Percentiles rank a stretch among this genome's conserved stretches.
Conservation (phyloP, 2,113 vertebrate genomes). For the Scomber colias region DNA sequence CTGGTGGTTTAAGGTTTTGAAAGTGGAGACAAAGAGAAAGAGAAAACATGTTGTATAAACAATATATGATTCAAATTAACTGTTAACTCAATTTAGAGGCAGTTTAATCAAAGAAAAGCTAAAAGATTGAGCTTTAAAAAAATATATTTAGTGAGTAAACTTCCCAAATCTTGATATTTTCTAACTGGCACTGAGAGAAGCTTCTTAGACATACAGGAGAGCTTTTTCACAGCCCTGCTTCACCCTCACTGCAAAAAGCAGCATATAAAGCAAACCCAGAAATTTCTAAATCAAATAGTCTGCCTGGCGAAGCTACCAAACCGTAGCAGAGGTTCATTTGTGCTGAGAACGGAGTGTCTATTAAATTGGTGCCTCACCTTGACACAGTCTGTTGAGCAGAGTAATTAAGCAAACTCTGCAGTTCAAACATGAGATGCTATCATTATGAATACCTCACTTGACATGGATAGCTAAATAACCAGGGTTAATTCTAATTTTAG, state of each 20-base stretch:
- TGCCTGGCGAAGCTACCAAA: slow-evolving; percentile 73
- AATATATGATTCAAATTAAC: not conserved
- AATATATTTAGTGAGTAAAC: slow-evolving; percentile 16
- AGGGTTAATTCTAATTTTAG: slow-evolving; percentile 67
- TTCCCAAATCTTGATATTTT: slow-evolving; percentile 27
- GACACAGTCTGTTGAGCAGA: slow-evolving; percentile 82
- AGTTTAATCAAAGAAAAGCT: not conserved
- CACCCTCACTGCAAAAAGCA: slow-evolving; percentile 51
- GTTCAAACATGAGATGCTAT: slow-evolving; percentile 80
- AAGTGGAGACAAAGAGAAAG: not conserved
- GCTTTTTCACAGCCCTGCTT: slow-evolving; percentile 49
- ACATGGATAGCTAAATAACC: slow-evolving; percentile 74
- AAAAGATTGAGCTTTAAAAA: slow-evolving; percentile 8
- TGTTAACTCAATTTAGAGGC: not conserved
- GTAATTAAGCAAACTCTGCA: slow-evolving; percentile 82
- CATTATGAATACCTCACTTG: slow-evolving; percentile 76
- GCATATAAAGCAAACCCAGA: slow-evolving; percentile 72
- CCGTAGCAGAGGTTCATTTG: slow-evolving; percentile 79
- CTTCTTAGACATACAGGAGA: slow-evolving; percentile 17
- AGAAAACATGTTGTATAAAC: not conserved
- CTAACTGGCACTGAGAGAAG: slow-evolving; percentile 18
- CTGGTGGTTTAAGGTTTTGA: slow-evolving; percentile 7
- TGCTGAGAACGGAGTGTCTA: slow-evolving; percentile 76
- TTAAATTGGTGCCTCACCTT: slow-evolving; percentile 81
- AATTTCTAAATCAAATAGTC: slow-evolving; percentile 78